These are phyloP conservation scores for Chiloscyllium punctatum DNA, from an alignment of 2,797 vertebrate species.

Conservation along the genomic window DNA sequence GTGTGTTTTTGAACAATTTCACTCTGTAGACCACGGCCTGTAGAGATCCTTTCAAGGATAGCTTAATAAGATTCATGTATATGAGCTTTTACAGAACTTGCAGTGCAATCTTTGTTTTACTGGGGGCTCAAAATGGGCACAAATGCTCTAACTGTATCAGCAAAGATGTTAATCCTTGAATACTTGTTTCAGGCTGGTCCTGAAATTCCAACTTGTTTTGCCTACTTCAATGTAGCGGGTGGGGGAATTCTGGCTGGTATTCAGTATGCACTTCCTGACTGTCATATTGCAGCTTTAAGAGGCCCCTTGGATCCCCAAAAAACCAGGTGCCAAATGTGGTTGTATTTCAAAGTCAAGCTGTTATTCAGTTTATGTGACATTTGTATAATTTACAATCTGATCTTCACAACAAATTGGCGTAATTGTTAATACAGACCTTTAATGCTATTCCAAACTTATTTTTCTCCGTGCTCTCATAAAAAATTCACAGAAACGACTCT, in stretches of 20 bases:
- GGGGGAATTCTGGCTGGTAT: neutral
- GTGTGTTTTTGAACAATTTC: neutral
- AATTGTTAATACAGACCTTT: neutral
- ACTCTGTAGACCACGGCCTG: neutral
- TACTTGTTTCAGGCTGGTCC: neutral
- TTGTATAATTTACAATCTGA: slow-evolving; percentile 11
- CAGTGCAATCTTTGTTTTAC: neutral
- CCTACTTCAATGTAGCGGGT: neutral
- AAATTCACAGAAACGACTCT: neutral
- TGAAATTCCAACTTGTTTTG: neutral
- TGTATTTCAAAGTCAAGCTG: neutral
- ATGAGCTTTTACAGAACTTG: neutral
- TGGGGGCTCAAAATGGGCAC: neutral
- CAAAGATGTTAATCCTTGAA: neutral
- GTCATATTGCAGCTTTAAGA: neutral
- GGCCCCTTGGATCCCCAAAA: neutral
- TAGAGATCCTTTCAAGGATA: neutral
- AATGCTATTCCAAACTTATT: neutral
- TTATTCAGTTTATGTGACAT: neutral
- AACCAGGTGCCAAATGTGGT: neutral
- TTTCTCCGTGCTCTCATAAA: neutral
- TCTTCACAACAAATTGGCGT: neutral
- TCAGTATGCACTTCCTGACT: neutral
- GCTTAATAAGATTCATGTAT: neutral
- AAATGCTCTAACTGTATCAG: neutral